phyloP scores from a whole-genome alignment of 2,888 invertebrate genomes.

The Acrobasis repandana region DNA sequence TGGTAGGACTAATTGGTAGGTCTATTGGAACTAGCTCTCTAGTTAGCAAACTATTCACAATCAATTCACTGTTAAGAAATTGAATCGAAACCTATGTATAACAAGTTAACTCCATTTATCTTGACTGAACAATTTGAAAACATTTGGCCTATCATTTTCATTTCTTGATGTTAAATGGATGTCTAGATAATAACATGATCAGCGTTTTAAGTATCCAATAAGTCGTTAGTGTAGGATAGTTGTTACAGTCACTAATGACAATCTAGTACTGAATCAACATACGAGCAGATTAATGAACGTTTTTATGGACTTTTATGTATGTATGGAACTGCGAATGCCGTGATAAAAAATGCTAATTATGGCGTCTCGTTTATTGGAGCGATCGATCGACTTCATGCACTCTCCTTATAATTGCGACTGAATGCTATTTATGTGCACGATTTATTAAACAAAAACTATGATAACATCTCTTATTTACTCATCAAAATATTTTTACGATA shows the following conservation, averaged over 20 bases:
- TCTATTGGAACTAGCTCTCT: too few relatives aligned
- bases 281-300: not conserved
- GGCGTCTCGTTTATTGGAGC: slow-evolving; percentile 43
- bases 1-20: too few relatives aligned
- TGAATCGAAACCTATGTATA: too few relatives aligned
- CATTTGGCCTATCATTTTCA: too few relatives aligned
- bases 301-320: not conserved
- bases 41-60: too few relatives aligned
- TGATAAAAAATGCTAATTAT: slow-evolving; percentile 25
- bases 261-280: not conserved
- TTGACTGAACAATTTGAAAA: too few relatives aligned
- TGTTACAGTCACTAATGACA: not conserved
- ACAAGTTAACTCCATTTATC: too few relatives aligned
- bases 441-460: slow-evolving; percentile 10
- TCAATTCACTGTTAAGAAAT: too few relatives aligned
- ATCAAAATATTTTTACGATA: not conserved
- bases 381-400: slow-evolving; percentile 41
- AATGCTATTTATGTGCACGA: slow-evolving; percentile 31
- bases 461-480: not conserved
- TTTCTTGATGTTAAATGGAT: too few relatives aligned
- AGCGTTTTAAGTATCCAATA: too few relatives aligned
- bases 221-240: too few relatives aligned
- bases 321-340: not conserved
- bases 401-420: slow-evolving; percentile 34
- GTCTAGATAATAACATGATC: too few relatives aligned